These are phyloP conservation scores for Gyps fulvus DNA, from an alignment of 2,113 vertebrate species.

Conservation along the genomic window DNA sequence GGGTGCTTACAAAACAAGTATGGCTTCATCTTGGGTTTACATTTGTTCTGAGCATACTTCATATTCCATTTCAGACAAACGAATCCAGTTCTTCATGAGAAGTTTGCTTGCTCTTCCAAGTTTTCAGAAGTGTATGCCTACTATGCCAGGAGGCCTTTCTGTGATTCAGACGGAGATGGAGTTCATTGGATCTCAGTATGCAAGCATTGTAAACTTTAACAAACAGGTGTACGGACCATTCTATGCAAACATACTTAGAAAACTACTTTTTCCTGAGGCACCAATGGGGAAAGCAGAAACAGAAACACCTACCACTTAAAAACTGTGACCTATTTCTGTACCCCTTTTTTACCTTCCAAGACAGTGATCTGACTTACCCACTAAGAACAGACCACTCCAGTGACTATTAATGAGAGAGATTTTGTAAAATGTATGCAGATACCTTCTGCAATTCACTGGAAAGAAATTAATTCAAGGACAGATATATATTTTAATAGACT, in stretches of 20 bases:
- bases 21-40: neutral
- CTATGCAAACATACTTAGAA: constrained; percentile 88
- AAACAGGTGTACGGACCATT: constrained; percentile 90
- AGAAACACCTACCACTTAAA: constrained; percentile 31
- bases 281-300: constrained; percentile 45
- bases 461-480: neutral
- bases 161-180: constrained; percentile 83
- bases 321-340: neutral
- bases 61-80: constrained; percentile 79
- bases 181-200: constrained; percentile 77
- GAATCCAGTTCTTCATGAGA: constrained; percentile 84
- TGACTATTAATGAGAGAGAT: neutral
- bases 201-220: constrained; percentile 88
- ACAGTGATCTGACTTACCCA: neutral
- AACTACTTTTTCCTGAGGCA: constrained; percentile 79
- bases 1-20: neutral
- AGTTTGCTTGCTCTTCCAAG: constrained; percentile 76
- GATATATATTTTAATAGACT: constrained; percentile 14
- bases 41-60: neutral
- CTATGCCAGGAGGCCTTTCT: constrained; percentile 81
- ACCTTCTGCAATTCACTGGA: constrained; percentile 2
- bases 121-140: constrained; percentile 72
- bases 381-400: neutral
- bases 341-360: neutral
- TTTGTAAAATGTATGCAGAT: neutral